Base-by-base conservation (phyloP, 1,140 invertebrate genomes). In the Drosophila paulistorum region DNA sequence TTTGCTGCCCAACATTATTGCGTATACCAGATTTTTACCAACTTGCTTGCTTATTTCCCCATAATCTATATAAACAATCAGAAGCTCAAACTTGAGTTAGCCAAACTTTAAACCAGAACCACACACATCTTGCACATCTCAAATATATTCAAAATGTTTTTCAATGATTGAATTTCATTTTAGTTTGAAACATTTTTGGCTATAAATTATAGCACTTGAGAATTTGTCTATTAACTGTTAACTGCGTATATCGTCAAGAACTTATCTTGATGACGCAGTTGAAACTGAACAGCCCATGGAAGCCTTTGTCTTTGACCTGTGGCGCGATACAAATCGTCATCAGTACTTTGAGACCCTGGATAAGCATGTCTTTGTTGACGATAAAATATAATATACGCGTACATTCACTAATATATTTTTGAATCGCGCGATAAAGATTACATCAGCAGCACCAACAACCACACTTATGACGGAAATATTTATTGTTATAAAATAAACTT, bases 241-340 rank as follows among this genome's bases (percentile, higher is more conserved):
- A 7, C 1, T 5, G 55, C 9, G 23, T 62, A 23, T 35, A 58
- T 58, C 14, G 57, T 2, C 26, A 37, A n/a, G 13, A 48, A 51
- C 71, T 69, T 79, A 68, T 79, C 71, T 71, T 70, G 54, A 64
- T 72, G 64, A 64, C 64, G 57, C 61, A 65, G 33, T 39, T 20
- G 17, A 9, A 7, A 26, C 23, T 26, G 61, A 82, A 65, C 71
- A 51, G 37, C 54, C 55, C 63, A 68, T 42, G 55, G 63, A 73
- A 26, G 65, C 37, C 74, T 76, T 83, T 79, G 68, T 83, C 64
- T 57, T 70, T 73, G 65, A 70, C 63, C 66, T 66, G 35, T 74
- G 74, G 69, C 66, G 79, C 68, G 67, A 68, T 30, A 63, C 14
- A 23, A 63, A 41, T 45, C 41, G 59, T 26, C 35, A 73, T 75